These are phyloP conservation scores for Dermatemys mawii DNA, from an alignment of 2,113 vertebrate species.

Conservation along the genomic window DNA sequence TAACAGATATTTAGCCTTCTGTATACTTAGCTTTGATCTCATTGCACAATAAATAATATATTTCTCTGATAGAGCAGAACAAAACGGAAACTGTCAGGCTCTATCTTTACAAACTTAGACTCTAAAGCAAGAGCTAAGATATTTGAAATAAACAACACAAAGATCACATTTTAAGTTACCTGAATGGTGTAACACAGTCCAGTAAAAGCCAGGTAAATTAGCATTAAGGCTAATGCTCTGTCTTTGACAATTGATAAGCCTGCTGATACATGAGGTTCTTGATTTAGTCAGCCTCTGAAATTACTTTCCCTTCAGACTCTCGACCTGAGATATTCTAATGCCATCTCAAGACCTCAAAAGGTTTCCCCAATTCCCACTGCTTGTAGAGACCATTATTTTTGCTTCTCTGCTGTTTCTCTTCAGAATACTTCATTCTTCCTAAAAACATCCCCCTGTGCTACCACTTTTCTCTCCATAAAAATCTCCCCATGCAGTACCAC, in stretches of 20 bases:
- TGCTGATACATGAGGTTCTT: not conserved
- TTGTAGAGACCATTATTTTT: not conserved
- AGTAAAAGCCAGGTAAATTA: not conserved
- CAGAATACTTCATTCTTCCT: not conserved
- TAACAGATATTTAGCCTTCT: not conserved
- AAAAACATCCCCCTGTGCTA: fast-evolving
- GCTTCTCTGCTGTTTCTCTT: not conserved
- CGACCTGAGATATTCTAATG: not conserved
- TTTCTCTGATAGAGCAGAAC: not conserved
- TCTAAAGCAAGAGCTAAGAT: not conserved
- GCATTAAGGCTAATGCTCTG: not conserved
- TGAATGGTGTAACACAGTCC: conserved; percentile 20
- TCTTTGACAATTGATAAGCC: not conserved
- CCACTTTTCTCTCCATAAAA: fast-evolving
- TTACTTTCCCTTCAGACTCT: not conserved
- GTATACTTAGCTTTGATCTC: not conserved
- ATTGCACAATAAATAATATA: not conserved
- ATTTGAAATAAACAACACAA: not conserved
- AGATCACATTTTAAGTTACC: not conserved
- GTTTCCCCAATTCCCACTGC: not conserved
- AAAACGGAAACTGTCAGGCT: not conserved
- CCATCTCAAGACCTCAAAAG: not conserved
- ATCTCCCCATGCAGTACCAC: not conserved
- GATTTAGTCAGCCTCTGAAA: not conserved
- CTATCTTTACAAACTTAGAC: not conserved